Conservation (phyloP, 2,888 invertebrate species). For the Chrysotoxum bicinctum region DNA sequence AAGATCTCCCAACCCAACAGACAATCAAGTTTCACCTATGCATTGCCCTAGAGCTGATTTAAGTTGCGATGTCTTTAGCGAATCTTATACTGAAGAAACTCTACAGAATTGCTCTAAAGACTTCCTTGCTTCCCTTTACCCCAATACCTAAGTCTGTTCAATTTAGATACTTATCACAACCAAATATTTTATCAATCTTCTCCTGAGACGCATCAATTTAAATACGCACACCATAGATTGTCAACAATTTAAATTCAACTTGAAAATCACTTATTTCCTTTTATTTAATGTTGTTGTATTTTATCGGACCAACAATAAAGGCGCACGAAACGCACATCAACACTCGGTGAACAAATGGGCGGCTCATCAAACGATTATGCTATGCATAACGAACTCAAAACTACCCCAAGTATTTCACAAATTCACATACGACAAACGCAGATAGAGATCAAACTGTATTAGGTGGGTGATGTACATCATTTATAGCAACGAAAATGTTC, state of each 20-base stretch:
- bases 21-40: too few relatives aligned
- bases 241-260: constrained; percentile 28
- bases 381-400: neutral
- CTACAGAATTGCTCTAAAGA: neutral
- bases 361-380: constrained; percentile 45
- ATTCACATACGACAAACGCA: neutral
- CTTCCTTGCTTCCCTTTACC: neutral
- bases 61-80: too few relatives aligned
- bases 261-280: constrained; percentile 40
- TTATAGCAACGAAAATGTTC: neutral
- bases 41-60: too few relatives aligned
- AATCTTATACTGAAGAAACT: too few relatives aligned
- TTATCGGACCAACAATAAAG: constrained; percentile 27
- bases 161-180: neutral
- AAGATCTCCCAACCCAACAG: too few relatives aligned
- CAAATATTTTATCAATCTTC: neutral
- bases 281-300: constrained; percentile 24
- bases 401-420: constrained; percentile 1
- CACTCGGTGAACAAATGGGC: neutral
- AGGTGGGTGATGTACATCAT: neutral
- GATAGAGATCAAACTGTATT: neutral
- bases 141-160: neutral
- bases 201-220: constrained; percentile 5
- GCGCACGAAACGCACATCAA: neutral
- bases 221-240: neutral